Conservation (phyloP, 2,113 vertebrate species). For the Ascaphus truei region DNA sequence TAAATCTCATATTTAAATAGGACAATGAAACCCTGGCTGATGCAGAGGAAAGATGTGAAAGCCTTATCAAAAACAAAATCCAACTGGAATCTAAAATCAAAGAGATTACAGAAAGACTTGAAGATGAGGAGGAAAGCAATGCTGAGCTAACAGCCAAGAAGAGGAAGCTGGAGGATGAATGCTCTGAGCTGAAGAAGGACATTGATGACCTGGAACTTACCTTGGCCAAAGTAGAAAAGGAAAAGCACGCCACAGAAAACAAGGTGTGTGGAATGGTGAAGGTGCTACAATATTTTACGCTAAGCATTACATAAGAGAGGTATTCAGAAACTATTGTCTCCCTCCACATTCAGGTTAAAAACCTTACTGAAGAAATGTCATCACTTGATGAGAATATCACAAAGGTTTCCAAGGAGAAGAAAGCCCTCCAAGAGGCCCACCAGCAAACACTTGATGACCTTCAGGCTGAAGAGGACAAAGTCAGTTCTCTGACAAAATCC, state of each 20-base stretch:
- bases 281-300: too few relatives aligned
- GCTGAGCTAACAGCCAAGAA: conserved; percentile 67
- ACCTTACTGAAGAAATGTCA: conserved; percentile 74
- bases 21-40: conserved; percentile 75
- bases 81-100: conserved; percentile 75
- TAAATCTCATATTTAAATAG: conserved; percentile 44
- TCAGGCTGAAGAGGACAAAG: conserved; percentile 57
- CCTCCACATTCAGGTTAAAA: conserved; percentile 61
- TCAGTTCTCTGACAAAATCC: conserved; percentile 51
- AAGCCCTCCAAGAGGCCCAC: conserved; percentile 65
- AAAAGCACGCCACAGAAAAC: conserved; percentile 75
- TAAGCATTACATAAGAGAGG: too few relatives aligned
- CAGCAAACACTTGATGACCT: conserved; percentile 62
- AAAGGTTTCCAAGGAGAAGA: conserved; percentile 71
- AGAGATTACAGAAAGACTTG: conserved; percentile 70
- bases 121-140: conserved; percentile 73
- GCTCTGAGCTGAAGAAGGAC: conserved; percentile 75
- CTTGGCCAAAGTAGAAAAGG: conserved; percentile 73
- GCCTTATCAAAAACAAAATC: conserved; percentile 82
- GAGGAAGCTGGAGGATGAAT: conserved; percentile 76
- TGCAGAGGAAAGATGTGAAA: conserved; percentile 77
- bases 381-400: conserved; percentile 70
- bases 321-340: too few relatives aligned
- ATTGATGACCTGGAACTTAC: conserved; percentile 69
- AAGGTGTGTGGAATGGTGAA: too few relatives aligned